Evolutionary conservation across 2,113 vertebrate species (phyloP).

Genomic region (Syrmaticus mikado): DNA sequence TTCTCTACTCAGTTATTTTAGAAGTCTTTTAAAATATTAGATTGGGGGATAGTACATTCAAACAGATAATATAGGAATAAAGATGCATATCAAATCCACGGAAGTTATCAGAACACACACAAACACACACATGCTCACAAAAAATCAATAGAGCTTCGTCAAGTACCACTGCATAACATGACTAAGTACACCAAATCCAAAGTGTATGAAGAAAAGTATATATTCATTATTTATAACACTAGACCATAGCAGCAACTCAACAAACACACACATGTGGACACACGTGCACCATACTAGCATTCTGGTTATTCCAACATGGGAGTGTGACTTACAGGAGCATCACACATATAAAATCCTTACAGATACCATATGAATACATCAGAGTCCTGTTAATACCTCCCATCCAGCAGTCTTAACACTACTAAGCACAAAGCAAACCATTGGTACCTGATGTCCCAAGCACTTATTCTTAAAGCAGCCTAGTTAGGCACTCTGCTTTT

Average conservation of each 20-base stretch:
- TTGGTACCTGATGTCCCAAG: neutral
- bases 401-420: neutral
- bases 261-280: rapidly evolving
- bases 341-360: neutral
- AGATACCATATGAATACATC: neutral
- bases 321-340: neutral
- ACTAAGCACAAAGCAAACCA: neutral
- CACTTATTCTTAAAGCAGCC: neutral
- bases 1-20: neutral
- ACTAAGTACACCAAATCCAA: neutral
- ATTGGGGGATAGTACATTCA: neutral
- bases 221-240: neutral
- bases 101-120: neutral
- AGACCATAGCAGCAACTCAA: neutral
- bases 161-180: neutral
- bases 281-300: rapidly evolving
- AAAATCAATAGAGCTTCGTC: neutral
- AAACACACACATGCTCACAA: neutral
- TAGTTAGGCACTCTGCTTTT: neutral
- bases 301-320: neutral
- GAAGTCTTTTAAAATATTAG: neutral
- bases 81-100: neutral
- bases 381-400: neutral
- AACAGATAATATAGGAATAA: neutral
- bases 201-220: neutral